phyloP scores from a whole-genome alignment of 2,888 invertebrate genomes.

The Limnephilus marmoratus region DNA sequence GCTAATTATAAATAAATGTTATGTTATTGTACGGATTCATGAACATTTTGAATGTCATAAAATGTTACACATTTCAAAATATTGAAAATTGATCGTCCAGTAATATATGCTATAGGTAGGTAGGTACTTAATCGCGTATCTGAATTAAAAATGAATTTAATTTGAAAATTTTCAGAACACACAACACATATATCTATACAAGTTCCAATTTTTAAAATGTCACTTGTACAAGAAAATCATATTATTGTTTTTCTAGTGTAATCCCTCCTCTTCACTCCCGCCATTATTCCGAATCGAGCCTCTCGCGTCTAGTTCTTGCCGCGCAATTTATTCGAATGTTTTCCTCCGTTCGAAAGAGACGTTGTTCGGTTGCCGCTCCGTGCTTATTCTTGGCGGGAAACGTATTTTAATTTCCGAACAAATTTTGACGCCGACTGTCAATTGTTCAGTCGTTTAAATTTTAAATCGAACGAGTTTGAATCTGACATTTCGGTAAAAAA shows the following conservation, averaged over 20 bases:
- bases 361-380: conserved; percentile 5
- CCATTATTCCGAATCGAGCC: conserved; percentile 7
- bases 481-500: conserved; percentile 13
- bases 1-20: background rate
- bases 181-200: too few species aligned
- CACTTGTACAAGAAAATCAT: too few species aligned
- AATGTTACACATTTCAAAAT: too few species aligned
- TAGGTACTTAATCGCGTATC: too few species aligned
- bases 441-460: background rate
- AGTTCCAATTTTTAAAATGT: too few species aligned
- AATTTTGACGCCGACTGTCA: background rate
- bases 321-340: conserved; percentile 52
- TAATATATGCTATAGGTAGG: too few species aligned
- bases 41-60: background rate
- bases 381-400: conserved; percentile 23
- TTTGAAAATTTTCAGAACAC: too few species aligned
- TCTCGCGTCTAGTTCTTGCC: conserved; percentile 21
- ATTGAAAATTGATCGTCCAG: too few species aligned
- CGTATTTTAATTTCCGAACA: background rate
- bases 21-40: background rate
- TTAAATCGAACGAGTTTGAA: conserved; percentile 20
- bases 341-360: conserved; percentile 43
- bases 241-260: too few species aligned
- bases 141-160: too few species aligned
- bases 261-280: background rate